phyloP scores from a whole-genome alignment of 2,888 invertebrate genomes.

The Torymus auratus region DNA sequence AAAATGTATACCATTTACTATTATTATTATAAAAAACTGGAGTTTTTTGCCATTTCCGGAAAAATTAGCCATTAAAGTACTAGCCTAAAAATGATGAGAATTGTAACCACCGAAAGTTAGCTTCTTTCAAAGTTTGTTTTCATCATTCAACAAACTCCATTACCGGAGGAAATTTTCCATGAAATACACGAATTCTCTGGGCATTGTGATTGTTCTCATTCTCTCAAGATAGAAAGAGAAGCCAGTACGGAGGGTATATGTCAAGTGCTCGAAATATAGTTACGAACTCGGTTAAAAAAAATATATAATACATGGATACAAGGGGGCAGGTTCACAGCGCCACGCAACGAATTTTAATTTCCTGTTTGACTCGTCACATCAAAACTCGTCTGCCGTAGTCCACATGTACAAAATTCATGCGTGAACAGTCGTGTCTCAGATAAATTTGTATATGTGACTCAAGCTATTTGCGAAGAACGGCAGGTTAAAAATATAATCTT shows the following conservation, averaged over 20 bases:
- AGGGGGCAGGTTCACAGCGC: not conserved
- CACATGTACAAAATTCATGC: slow-evolving; percentile 19
- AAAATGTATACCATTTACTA: no score
- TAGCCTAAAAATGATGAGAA: no score
- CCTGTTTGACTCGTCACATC: slow-evolving; percentile 10
- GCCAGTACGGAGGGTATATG: no score
- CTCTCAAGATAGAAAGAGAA: no score
- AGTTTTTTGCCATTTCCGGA: no score
- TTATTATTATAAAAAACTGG: no score
- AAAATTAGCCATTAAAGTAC: no score
- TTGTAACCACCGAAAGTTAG: no score
- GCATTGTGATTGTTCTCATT: not conserved
- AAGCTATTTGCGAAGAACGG: not conserved
- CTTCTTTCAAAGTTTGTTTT: no score
- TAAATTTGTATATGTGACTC: not conserved
- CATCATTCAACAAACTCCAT: no score
- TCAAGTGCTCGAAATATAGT: not conserved
- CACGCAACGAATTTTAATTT: slow-evolving; percentile 36
- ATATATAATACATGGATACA: not conserved
- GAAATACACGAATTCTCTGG: not conserved
- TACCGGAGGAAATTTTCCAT: slow-evolving; percentile 18
- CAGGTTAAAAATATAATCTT: slow-evolving; percentile 28
- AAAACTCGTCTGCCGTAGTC: not conserved
- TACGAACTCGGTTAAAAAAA: slow-evolving; percentile 6
- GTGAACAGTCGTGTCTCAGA: not conserved